Conservation (phyloP, 35 echinoderm and acorn worm genomes). For the Apostichopus parvimensis region DNA sequence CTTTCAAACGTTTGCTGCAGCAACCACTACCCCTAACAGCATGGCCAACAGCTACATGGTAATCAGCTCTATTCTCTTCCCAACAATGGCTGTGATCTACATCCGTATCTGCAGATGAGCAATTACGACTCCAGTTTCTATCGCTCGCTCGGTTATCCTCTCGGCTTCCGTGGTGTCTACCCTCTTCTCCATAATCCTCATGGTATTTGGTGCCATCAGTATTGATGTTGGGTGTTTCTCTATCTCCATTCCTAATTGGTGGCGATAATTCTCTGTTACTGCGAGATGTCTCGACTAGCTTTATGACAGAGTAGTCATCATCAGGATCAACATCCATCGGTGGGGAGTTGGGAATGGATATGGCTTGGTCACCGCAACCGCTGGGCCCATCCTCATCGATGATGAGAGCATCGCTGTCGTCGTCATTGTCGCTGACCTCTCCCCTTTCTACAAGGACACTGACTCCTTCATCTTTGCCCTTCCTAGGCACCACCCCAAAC, state of each 20-base stretch:
- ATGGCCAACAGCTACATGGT: not conserved
- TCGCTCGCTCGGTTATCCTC: not conserved
- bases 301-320: not conserved
- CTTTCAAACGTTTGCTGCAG: too few species aligned
- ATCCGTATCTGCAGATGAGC: not conserved
- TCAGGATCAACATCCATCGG: too few species aligned
- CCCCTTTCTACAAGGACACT: not conserved
- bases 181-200: constrained; percentile 6
- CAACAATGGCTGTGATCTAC: constrained; percentile 13
- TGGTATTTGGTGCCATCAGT: not conserved
- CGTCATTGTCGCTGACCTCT: not conserved
- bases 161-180: not conserved
- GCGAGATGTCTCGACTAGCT: not conserved
- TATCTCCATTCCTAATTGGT: constrained; percentile 14
- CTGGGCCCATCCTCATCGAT: not conserved
- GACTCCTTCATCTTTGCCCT: not conserved
- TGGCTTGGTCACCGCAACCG: too few species aligned
- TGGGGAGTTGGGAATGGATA: too few species aligned
- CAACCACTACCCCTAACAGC: too few species aligned
- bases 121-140: constrained; percentile 7
- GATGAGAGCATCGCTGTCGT: not conserved
- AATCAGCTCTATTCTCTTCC: not conserved
- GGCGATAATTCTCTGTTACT: not conserved
- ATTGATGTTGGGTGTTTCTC: constrained; percentile 13
- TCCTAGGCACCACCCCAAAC: not conserved